Evolutionary conservation across 2,797 vertebrate species (phyloP), one percentile per base, ranked within the genome.

Genomic region (Pseudocheirus occidentalis): DNA sequence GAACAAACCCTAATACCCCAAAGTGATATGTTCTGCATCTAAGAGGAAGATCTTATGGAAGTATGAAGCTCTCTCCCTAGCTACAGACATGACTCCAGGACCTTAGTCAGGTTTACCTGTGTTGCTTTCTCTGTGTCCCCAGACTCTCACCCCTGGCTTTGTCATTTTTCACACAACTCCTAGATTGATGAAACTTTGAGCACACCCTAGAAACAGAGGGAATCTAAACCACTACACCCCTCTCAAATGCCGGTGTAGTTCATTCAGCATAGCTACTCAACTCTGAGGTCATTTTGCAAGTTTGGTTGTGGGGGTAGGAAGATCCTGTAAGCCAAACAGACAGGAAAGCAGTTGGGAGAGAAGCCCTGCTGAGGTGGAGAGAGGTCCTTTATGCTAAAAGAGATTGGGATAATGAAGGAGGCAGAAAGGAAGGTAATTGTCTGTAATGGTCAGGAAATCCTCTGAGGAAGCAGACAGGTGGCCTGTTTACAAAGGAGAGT

Each of bases 1-100:
- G 62, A 91, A 91, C 92, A 94, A 95, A 90, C 66, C 96, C 56
- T 11, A 92, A 95, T 55, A 56, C 57, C 93, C 92, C 92, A 92
- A 58, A 53, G 1, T 0, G 11, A 13, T 58, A 46, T 55, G 29
- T 91, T 93, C 93, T 56, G 54, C 54, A 53, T 92, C 28, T n/a
- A 24, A 0, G 55, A 93, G n/a, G 54, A 92, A 29, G 53, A 59
- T 55, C 56, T 89, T 73, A 50, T 91, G 0, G 12, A 62, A 66
- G 92, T 87, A 53, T 29, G 0, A 2, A 81, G 92, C 54, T 92
- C 28, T 56, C n/a, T 56, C n/a, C 91, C 54, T 55, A 89, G 90
- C 34, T 34, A n/a, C 89, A 93, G 92, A 59, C 16, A 1, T 0
- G 52, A 16, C 46, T 1, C 52, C 57, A 40, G 31, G n/a, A 1